Evolutionary conservation across 2,113 vertebrate genomes (phyloP), one percentile per base, ranked within the genome.

Genomic region (Mesitornis unicolor): DNA sequence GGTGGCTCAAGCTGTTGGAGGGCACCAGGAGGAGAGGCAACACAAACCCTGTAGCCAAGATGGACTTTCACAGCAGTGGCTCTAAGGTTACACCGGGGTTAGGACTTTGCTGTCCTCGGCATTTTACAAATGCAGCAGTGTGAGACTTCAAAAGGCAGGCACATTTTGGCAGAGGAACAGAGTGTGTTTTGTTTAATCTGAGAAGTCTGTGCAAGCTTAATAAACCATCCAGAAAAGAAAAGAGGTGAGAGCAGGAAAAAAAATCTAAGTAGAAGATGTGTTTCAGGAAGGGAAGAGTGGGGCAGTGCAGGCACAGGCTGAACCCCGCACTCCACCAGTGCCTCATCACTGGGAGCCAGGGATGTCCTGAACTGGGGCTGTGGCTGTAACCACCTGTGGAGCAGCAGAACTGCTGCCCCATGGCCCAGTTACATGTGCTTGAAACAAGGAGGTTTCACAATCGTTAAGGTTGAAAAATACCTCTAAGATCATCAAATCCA

Each of bases 161-260:
- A 10, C 12, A 14, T 67, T 78, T 84, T 92, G 93, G 95, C 87
- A 84, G 87, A 50, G 84, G 54, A 87, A 84, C 73, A 89, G 87
- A 94, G 60, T 80, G 64, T 2, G 1, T 74, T 84, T n/a, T 95
- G 73, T 94, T 94, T 57, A 3, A 76, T 69, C 68, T 35, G 60
- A 60, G 90, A 10, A 56, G 87, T 70, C 81, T 54, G 4, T 73
- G 1, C 50, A 40, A 54, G 73, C 81, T 61, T 64, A 94, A 40
- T 7, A 70, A 87, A 86, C 68, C 84, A 63, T 89, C 93, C 60
- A 74, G 89, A 70, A 93, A n/a, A 57, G 42, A 68, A 56, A 77
- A 84, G 73, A 69, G 31, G 54, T n/a, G 53, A 92, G 75, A 77
- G 42, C 45, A 25, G 80, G 17, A 47, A n/a, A 73, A 69, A 64